These are phyloP conservation scores for Apamea anceps DNA, from an alignment of 2,888 invertebrate species.

Conservation along the genomic window DNA sequence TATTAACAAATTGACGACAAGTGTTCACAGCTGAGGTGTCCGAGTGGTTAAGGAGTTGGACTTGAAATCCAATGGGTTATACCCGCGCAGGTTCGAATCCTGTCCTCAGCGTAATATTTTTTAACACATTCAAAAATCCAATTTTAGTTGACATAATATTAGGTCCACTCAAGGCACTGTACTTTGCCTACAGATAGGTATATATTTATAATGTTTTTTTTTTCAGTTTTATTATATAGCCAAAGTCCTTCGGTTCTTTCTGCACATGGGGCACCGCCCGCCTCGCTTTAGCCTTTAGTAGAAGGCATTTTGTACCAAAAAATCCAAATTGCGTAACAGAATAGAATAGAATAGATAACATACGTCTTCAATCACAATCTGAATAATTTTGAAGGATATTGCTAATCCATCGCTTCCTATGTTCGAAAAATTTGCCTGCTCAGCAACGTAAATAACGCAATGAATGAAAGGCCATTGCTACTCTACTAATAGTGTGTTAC, in stretches of 20 bases:
- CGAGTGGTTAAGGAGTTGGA: conserved; percentile 91
- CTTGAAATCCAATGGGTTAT: conserved; percentile 90
- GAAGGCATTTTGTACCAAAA: not conserved
- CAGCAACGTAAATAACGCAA: too few species aligned
- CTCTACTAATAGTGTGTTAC: not conserved
- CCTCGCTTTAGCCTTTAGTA: not conserved
- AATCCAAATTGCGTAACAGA: not conserved
- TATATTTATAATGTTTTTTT: not conserved
- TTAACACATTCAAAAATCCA: not conserved
- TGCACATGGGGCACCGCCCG: not conserved
- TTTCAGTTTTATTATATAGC: not conserved
- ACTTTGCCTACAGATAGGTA: not conserved
- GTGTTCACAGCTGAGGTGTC: conserved; percentile 85
- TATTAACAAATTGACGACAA: too few species aligned
- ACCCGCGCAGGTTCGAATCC: conserved; percentile 28
- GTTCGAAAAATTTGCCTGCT: not conserved
- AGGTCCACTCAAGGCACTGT: not conserved
- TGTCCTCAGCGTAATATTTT: conserved; percentile 16
- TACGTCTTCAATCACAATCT: too few species aligned
- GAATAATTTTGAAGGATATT: too few species aligned
- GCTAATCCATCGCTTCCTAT: too few species aligned
- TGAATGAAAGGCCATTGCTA: not conserved
- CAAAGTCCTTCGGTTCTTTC: not conserved
- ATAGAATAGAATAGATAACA: too few species aligned
- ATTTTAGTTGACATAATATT: too few species aligned